A percentile compares a stretch with the other conserved stretches of the same genome.
Conservation (phyloP, 2,113 vertebrate genomes). For the Ondatra zibethicus region DNA sequence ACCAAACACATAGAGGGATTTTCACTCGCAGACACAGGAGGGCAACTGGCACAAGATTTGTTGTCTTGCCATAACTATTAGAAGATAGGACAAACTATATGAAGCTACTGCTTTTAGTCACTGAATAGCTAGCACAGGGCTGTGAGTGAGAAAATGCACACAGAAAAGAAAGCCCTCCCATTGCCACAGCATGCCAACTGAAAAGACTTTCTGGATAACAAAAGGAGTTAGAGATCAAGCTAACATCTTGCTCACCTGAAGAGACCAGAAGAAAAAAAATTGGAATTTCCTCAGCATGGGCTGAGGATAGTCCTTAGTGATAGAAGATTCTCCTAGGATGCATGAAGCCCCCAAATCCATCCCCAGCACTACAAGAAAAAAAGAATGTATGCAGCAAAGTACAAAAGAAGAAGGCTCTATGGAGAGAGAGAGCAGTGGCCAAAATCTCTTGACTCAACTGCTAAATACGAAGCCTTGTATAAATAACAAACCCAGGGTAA, state of each 20-base stretch:
- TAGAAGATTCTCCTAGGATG: neutral
- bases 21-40: neutral
- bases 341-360: neutral
- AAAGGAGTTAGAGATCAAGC: neutral
- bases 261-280: neutral
- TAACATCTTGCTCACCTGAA: neutral
- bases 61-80: neutral
- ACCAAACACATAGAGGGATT: neutral
- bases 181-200: neutral
- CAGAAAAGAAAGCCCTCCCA: neutral
- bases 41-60: neutral
- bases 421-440: slow-evolving; percentile 7
- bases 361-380: neutral
- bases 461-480: neutral
- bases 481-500: neutral
- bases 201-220: neutral
- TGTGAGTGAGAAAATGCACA: neutral
- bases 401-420: neutral
- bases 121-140: neutral
- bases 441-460: neutral
- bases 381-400: neutral
- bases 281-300: neutral
- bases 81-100: neutral
- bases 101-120: neutral
- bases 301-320: neutral